Evolutionary conservation across 2,888 invertebrate genomes (phyloP).

Genomic region (Chouioia cunea): DNA sequence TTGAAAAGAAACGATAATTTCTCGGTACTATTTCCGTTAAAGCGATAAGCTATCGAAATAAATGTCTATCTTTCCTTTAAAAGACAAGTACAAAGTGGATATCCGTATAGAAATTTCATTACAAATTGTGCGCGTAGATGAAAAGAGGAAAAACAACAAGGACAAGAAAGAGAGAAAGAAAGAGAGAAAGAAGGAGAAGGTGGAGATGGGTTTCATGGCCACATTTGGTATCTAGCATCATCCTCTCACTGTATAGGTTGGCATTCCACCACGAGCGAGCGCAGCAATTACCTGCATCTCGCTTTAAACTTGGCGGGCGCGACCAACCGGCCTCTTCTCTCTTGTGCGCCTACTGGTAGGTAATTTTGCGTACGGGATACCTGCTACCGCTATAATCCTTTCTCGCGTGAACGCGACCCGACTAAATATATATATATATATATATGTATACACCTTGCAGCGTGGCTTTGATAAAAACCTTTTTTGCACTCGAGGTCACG

Average conservation of each 20-base stretch:
- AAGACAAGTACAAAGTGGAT: background rate
- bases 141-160: background rate
- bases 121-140: background rate
- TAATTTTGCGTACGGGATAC: conserved; percentile 49
- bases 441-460: no score
- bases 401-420: background rate
- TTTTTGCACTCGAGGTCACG: no score
- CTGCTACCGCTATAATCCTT: conserved; percentile 2
- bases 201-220: background rate
- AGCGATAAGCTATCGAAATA: no score
- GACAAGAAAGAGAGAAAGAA: background rate
- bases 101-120: background rate
- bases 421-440: no score
- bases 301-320: conserved; percentile 47
- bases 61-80: background rate
- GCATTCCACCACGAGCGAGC: conserved; percentile 40
- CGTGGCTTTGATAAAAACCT: no score
- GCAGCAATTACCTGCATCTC: conserved; percentile 40
- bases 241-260: background rate
- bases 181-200: background rate
- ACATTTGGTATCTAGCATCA: no score
- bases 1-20: no score
- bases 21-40: no score
- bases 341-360: conserved; percentile 44
- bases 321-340: conserved; percentile 7